Evolutionary conservation across 2,797 vertebrate species (phyloP), one percentile per base, ranked within the genome.

Genomic region (Phoxinus dragarum): DNA sequence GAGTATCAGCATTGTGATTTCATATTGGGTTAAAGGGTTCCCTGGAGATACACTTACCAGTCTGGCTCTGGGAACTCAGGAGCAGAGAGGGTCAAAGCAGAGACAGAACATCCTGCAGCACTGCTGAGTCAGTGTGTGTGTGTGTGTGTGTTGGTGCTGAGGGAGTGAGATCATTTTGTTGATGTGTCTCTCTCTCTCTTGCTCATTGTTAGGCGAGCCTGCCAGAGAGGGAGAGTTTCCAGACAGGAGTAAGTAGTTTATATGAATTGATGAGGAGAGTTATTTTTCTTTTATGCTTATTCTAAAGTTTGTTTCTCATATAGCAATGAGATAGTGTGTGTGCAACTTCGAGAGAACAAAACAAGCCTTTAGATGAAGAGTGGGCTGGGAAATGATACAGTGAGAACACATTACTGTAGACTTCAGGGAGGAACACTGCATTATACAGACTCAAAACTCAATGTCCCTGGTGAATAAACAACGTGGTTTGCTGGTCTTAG

Each of bases 81-180:
- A 31, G 49, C 47, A 66, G 47, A 56, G 72, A 76, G 61, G 61
- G 71, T 44, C n/a, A 31, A 71, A 75, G 69, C 68, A 21, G 66
- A 80, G 52, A 72, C 36, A 67, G 49, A 81, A 88, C 78, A 86
- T 84, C 68, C 31, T 79, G 77, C 64, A 83, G 82, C 64, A 61
- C 47, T 72, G 79, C 86, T 90, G 77, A 87, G 90, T 90, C 82
- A 86, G 68, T 74, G 47, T 81, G 81, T 77, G 81, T 66, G 81
- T 27, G 61, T 6, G 44, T 47, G 81, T 72, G 73, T 87, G 71
- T n/a, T 85, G 27, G 73, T 86, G 78, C 78, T 76, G 19, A 31
- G 49, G 12, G 23, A 72, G 49, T 73, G 54, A 52, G 42, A 61
- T 77, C n/a, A 76, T 81, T 80, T 80, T 89, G 85, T 66, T 61